Evolutionary conservation across 2,797 vertebrate genomes (phyloP).

Genomic region (Orestias chungarensis): DNA sequence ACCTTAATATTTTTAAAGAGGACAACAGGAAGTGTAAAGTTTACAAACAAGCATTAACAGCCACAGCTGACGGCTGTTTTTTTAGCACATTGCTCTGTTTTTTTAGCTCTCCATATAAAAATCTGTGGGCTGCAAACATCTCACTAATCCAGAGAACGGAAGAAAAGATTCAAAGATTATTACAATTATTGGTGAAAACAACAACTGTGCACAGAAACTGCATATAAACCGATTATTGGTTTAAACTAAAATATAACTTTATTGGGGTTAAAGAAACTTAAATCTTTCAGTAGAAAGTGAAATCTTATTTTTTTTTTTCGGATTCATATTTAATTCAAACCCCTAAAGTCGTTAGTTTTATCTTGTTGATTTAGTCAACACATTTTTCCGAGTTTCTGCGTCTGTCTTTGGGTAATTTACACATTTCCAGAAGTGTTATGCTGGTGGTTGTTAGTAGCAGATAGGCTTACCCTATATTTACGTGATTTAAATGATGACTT

Average conservation of each 20-base stretch:
- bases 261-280: neutral
- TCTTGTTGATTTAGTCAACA: slow-evolving; percentile 2
- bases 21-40: neutral
- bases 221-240: neutral
- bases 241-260: neutral
- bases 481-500: neutral
- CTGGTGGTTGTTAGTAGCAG: neutral
- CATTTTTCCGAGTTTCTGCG: neutral
- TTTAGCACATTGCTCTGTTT: neutral
- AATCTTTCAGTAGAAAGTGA: neutral
- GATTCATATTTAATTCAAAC: neutral
- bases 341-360: neutral
- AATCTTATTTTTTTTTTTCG: neutral
- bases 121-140: neutral
- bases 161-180: neutral
- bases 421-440: neutral
- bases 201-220: neutral
- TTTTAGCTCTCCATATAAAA: neutral
- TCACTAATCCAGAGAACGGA: neutral
- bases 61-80: neutral
- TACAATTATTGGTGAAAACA: neutral
- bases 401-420: neutral
- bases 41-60: neutral
- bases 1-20: neutral
- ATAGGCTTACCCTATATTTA: neutral